These are phyloP conservation scores for Pristionchus maxplancki DNA, from an alignment of 2,888 invertebrate genomes.

Conservation along the genomic window DNA sequence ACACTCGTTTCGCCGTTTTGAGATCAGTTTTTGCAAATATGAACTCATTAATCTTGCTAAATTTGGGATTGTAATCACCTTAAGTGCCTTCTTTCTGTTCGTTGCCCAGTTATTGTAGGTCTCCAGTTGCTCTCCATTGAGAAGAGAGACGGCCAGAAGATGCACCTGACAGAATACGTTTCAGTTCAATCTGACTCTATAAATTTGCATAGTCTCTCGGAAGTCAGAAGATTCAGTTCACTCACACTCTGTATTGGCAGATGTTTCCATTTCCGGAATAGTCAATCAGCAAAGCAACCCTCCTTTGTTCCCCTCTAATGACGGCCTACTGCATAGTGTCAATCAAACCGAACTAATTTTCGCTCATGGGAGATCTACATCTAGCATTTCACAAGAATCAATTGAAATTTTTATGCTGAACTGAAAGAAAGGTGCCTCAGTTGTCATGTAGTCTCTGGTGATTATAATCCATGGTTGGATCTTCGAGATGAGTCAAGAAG, in stretches of 20 bases:
- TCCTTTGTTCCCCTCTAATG: background rate
- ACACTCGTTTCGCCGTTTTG: no score
- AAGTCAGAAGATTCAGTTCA: no score
- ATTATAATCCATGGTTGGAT: no score
- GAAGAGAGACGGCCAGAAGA: slow-evolving; percentile 73
- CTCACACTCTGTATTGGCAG: background rate
- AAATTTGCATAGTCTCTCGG: no score
- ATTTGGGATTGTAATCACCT: no score
- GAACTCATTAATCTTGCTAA: no score
- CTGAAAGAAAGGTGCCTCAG: no score
- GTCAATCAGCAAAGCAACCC: background rate
- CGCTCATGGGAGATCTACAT: background rate
- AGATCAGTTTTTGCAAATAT: no score
- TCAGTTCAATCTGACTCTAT: background rate
- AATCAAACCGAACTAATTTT: background rate
- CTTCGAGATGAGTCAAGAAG: background rate
- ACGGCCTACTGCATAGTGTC: background rate
- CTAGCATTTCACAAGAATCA: background rate
- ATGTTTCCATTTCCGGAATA: background rate
- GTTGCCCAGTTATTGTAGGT: slow-evolving; percentile 74
- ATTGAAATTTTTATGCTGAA: no score
- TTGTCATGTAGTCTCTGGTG: no score
- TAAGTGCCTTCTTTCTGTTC: slow-evolving; percentile 63
- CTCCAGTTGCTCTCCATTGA: slow-evolving; percentile 66
- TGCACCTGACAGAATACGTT: background rate